Evolutionary conservation across 23 tunicate species (phyloP).

Genomic region (Ascidia mentula): DNA sequence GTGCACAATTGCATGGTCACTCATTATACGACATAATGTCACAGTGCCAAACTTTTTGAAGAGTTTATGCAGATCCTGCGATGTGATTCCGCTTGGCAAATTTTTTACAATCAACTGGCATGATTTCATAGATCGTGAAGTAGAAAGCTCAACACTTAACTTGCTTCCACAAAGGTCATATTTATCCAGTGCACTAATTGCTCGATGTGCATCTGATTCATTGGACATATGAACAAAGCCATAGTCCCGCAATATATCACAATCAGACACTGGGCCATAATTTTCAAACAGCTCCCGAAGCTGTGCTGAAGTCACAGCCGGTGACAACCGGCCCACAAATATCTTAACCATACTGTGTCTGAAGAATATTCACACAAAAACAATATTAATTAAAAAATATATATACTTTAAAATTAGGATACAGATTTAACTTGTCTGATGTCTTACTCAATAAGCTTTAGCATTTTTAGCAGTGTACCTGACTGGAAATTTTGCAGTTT

Average conservation of each 20-base stretch:
- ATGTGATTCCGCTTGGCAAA: constrained; percentile 54
- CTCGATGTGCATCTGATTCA: constrained; percentile 60
- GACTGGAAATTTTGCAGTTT: too few relatives aligned
- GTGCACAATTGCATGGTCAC: constrained; percentile 62
- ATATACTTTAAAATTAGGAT: too few relatives aligned
- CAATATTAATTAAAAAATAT: too few relatives aligned
- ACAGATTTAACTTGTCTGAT: too few relatives aligned
- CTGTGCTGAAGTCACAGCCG: constrained; percentile 56
- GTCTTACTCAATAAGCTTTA: too few relatives aligned
- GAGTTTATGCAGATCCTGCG: constrained; percentile 80
- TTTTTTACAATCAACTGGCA: constrained; percentile 83
- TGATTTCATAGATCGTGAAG: constrained; percentile 88
- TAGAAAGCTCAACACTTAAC: constrained; percentile 82
- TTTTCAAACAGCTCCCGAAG: constrained; percentile 83
- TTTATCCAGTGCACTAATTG: constrained; percentile 70
- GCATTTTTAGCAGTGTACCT: too few relatives aligned
- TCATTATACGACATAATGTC: constrained; percentile 65
- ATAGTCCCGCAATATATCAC: constrained; percentile 87
- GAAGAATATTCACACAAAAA: too few relatives aligned
- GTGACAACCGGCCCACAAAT: constrained; percentile 82
- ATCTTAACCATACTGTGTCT: constrained; percentile 74
- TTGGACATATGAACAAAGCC: constrained; percentile 92
- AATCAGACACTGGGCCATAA: constrained; percentile 86
- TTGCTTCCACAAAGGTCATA: constrained; percentile 76
- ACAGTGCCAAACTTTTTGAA: constrained; percentile 93